Base-by-base conservation (phyloP, 2,888 invertebrate genomes). In the Lycia hirtaria region DNA sequence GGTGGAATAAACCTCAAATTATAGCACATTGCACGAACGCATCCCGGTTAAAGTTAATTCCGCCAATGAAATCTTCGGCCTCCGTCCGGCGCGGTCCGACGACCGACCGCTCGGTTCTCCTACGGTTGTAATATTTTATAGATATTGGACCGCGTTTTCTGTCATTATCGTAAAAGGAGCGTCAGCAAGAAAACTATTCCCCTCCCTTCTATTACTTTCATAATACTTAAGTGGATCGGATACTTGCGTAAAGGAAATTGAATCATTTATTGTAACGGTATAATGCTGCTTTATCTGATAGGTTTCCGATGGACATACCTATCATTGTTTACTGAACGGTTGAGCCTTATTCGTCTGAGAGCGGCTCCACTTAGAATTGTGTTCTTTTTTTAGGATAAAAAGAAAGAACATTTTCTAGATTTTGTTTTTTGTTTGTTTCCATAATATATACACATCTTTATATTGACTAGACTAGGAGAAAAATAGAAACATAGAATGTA, bases 151-250 rank as follows among this genome's bases (percentile, higher is more conserved):
- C 86, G 84, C 87, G 83, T 88, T 89, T 85, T 82, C 85, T 83
- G 81, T 89, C 88, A 88, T 91, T 91, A 91, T 89, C 88, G 88
- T 89, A 89, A 90, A 90, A 89, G 88, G 83, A 92, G 84, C 87
- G 87, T 90, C 90, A 89, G 89, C 90, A 88, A 86, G 88, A 90
- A 91, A 92, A 92, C 91, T 89, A 89, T 90, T 89, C 87, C 55
- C 81, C 81, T 83, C 80, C 80, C 82, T 71, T 85, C 83, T 88
- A 88, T 89, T 88, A 84, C 91, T 87, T 85, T 88, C 88, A 88
- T 92, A 92, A 91, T 90, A 89, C 88, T 88, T 88, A 91, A 91
- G 90, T 90, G 88, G 89, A 88, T 86, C 81, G 80, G 86, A 87
- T 88, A 87, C 85, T 88, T 88, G 85, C 83, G 86, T 87, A 83